Conservation (phyloP, 1,140 invertebrate species). For the Choristoneura fumiferana region DNA sequence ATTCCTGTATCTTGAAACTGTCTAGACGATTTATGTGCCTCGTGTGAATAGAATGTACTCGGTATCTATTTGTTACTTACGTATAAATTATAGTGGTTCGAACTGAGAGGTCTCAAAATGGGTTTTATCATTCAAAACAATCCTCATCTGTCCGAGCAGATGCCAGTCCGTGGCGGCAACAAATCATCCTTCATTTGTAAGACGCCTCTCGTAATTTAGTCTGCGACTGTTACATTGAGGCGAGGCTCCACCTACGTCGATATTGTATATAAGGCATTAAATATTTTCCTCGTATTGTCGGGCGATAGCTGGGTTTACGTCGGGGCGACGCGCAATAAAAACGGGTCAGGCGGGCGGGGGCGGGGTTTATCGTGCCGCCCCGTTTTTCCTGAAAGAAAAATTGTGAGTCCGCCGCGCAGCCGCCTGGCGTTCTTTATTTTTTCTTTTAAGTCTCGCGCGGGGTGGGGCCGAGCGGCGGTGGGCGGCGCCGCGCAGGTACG, state of each 20-base stretch:
- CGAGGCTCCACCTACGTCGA: conserved; percentile 63
- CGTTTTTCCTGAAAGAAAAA: conserved; percentile 69
- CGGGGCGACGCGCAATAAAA: conserved; percentile 67
- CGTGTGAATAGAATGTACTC: conserved; percentile 10
- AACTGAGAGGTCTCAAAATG: conserved; percentile 15
- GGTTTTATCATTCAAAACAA: conserved; percentile 27
- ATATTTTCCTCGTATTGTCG: conserved; percentile 68
- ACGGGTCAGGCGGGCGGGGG: conserved; percentile 66
- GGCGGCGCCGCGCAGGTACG: conserved; percentile 43
- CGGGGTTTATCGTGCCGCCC: conserved; percentile 60
- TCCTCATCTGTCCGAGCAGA: conserved; percentile 20
- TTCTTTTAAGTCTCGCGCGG: conserved; percentile 63
- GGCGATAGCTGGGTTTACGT: conserved; percentile 61
- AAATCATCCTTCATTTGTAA: conserved; percentile 48
- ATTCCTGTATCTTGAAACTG: not conserved
- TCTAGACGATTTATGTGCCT: conserved; percentile 17
- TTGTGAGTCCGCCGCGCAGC: conserved; percentile 66
- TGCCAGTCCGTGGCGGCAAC: conserved; percentile 28
- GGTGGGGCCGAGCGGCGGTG: conserved; percentile 61
- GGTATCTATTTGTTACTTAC: not conserved
- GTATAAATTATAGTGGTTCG: conserved; percentile 12
- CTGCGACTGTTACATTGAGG: conserved; percentile 36
- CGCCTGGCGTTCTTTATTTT: conserved; percentile 76
- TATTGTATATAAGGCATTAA: conserved; percentile 62
- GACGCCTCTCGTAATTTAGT: conserved; percentile 49